phyloP scores from a whole-genome alignment of 2,888 invertebrate species.

The Sussaba pulchella region DNA sequence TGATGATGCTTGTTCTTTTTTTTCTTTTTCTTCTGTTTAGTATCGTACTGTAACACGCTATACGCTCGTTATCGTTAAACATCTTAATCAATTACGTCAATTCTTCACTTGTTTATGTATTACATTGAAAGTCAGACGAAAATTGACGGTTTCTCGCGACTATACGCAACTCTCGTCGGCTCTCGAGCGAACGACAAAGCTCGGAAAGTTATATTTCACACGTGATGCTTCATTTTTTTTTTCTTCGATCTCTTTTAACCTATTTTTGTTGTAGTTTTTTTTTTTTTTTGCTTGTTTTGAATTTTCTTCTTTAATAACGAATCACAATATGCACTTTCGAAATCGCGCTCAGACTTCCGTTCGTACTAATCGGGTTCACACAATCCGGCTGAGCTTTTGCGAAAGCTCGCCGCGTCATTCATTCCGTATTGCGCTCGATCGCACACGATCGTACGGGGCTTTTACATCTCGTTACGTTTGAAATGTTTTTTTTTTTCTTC shows the following conservation, averaged over 20 bases:
- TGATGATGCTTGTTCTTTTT: constrained; percentile 78
- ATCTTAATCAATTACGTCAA: constrained; percentile 65
- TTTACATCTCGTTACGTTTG: constrained; percentile 21
- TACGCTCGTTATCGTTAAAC: constrained; percentile 66
- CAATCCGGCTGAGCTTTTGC: background rate
- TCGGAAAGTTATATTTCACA: constrained; percentile 41
- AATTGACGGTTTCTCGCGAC: constrained; percentile 80
- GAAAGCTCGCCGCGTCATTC: constrained; percentile 17
- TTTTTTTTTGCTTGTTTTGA: constrained; percentile 7
- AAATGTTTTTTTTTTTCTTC: constrained; percentile 25
- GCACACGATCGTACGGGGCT: constrained; percentile 25
- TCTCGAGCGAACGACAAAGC: constrained; percentile 34
- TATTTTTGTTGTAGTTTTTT: background rate
- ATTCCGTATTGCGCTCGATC: constrained; percentile 36
- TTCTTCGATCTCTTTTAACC: too few species aligned
- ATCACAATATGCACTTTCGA: constrained; percentile 69
- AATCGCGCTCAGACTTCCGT: constrained; percentile 45
- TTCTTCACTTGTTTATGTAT: constrained; percentile 72
- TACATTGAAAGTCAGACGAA: constrained; percentile 79
- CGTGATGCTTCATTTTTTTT: background rate
- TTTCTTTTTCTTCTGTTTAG: constrained; percentile 69
- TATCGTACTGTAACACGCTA: constrained; percentile 73
- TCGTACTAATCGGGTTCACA: constrained; percentile 49
- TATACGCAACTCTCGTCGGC: constrained; percentile 60
- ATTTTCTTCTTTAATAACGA: constrained; percentile 54